Conservation (phyloP, 2,888 invertebrate species). For the Drosophila kuntzei region DNA sequence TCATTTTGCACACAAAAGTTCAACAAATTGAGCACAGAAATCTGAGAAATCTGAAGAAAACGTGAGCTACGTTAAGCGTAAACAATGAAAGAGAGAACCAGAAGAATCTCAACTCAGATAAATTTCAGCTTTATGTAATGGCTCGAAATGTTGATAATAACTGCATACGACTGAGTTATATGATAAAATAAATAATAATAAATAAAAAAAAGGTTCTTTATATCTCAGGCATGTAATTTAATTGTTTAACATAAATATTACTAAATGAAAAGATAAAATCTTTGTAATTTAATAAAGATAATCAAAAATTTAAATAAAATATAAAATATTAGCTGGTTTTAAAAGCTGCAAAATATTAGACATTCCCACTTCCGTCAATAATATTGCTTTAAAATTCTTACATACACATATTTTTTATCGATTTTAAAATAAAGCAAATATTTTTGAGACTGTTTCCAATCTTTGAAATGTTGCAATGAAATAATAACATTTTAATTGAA, state of each 20-base stretch:
- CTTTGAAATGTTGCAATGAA: neutral
- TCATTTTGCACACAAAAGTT: conserved; percentile 65
- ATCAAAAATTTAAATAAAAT: no score
- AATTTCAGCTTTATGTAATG: conserved; percentile 9
- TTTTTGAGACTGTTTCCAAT: neutral
- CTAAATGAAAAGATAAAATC: no score
- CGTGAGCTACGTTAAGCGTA: conserved; percentile 59
- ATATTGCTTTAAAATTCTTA: neutral
- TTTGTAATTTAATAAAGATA: no score
- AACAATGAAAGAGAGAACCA: conserved; percentile 44
- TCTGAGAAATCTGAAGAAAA: conserved; percentile 43
- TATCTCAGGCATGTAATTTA: no score
- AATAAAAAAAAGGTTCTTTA: neutral
- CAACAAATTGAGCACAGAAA: conserved; percentile 58
- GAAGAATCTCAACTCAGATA: conserved; percentile 5
- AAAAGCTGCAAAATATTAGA: no score
- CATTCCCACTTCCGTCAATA: no score
- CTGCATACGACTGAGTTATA: conserved; percentile 1
- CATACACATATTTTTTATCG: no score
- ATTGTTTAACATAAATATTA: no score
- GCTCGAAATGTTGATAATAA: neutral
- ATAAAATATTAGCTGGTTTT: no score
- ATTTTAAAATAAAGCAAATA: neutral
- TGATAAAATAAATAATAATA: neutral
- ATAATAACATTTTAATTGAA: no score